These are phyloP conservation scores for Steatornis caripensis DNA, from an alignment of 2,113 vertebrate genomes.

Conservation along the genomic window DNA sequence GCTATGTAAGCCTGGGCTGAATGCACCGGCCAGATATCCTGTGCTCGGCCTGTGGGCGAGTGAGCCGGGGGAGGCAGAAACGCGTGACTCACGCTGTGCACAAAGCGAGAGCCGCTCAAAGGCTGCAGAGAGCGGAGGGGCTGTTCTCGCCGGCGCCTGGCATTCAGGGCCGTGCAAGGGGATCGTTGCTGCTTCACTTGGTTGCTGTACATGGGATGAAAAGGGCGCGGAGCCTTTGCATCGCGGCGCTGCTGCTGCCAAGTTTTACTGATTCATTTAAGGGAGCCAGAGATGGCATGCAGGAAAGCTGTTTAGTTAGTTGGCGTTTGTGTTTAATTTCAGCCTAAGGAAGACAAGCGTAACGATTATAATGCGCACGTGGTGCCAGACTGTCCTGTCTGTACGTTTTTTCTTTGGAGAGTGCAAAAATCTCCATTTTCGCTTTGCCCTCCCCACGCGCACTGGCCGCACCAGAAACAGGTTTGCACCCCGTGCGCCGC, in stretches of 20 bases:
- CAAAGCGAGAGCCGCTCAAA: background rate
- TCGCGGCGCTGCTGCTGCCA: background rate
- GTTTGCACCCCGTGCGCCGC: fast-evolving
- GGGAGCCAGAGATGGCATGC: background rate
- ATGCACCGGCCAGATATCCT: background rate
- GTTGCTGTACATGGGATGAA: background rate
- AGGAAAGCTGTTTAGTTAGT: background rate
- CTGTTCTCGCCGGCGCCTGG: background rate
- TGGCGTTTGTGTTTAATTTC: background rate
- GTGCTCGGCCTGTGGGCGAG: background rate
- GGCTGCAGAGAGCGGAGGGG: background rate
- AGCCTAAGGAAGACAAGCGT: background rate
- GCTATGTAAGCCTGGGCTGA: background rate
- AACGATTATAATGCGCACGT: background rate
- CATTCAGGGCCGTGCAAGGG: fast-evolving
- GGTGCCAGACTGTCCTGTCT: background rate
- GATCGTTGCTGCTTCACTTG: background rate
- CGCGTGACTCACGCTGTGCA: background rate
- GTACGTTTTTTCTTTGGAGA: background rate
- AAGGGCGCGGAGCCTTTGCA: background rate
- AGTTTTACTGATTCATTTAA: background rate
- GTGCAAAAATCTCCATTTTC: background rate
- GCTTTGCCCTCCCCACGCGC: background rate
- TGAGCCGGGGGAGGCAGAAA: background rate
- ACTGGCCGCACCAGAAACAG: background rate